Base-by-base conservation (phyloP, 2,888 invertebrate species). In the Andrena bucephala region DNA sequence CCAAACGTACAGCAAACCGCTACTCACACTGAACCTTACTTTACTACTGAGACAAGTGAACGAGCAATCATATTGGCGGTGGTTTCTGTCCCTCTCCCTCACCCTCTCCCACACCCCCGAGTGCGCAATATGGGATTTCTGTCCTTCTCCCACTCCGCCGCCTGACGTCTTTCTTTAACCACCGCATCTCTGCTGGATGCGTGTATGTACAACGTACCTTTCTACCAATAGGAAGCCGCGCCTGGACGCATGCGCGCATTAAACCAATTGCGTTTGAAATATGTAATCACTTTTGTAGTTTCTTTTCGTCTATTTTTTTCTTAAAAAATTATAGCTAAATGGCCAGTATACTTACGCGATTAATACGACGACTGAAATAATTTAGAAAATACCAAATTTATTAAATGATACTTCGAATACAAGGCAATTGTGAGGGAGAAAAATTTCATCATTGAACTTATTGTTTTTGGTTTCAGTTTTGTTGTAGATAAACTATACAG, bases 21-120 rank as follows among this genome's bases (percentile, higher is more conserved):
- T 85, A 73, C 77, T 77, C 77, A 78, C 87, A 74, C 82, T 83
- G 84, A 88, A 88, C 89, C 90, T 87, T 85, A 84, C 90, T 87
- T 89, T 73, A 91, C 83, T 84, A 83, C 91, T 91, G 91, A 90
- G 84, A 84, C 83, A 78, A 84, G 75, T 75, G 84, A 84, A 79
- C 85, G 59, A 78, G 84, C 71, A 71, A 70, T 76, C 76, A 73
- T 79, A 83, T 63, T 68, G 81, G 77, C 31, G 67, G 85, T 74
- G 70, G 60, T 77, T 63, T 75, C 66, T 62, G 24, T 71, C 71
- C 68, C 67, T 68, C 70, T 74, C 29, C 27, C 52, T 77, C 73
- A 76, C 16, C 3, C 52, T 68, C 70, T 74, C 29, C 27, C 62
- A 75, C 73, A 78, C 13, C 3, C 52, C 65, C n/a, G 50, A 69